Conservation (phyloP, 53 echinoderm and acorn worm genomes). For the Temnopleurus reevesii region DNA sequence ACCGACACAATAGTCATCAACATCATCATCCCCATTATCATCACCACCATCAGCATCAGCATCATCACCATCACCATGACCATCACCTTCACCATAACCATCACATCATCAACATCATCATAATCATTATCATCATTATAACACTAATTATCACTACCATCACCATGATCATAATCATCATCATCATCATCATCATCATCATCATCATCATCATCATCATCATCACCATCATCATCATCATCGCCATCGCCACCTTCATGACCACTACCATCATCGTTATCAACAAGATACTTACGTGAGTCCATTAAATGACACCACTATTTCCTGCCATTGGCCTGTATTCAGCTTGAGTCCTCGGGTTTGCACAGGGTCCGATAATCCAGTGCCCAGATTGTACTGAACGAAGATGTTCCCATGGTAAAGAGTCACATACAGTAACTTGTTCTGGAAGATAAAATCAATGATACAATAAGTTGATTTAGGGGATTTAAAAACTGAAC, state of each 20-base stretch:
- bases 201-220: constrained; percentile 50
- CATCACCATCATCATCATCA: constrained; percentile 28
- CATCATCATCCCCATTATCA: no score
- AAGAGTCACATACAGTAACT: constrained; percentile 83
- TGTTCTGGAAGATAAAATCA: constrained; percentile 69
- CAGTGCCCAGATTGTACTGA: constrained; percentile 87
- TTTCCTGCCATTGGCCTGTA: constrained; percentile 95
- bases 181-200: constrained; percentile 54
- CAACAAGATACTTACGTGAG: constrained; percentile 75
- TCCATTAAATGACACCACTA: constrained; percentile 75
- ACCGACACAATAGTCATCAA: no score
- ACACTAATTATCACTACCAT: constrained; percentile 45
- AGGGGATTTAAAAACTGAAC: no score
- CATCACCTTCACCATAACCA: neutral
- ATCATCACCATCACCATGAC: neutral
- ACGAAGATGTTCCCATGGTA: constrained; percentile 97
- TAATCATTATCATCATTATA: constrained; percentile 28
- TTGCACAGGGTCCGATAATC: constrained; percentile 86
- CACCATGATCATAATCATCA: constrained; percentile 54
- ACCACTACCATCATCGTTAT: neutral
- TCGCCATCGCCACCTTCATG: no score
- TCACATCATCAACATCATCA: no score
- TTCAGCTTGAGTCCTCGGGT: constrained; percentile 82
- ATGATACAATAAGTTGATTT: no score
- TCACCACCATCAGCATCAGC: no score